These are phyloP conservation scores for Pipistrellus kuhlii DNA, from an alignment of 2,797 vertebrate genomes.

Conservation along the genomic window DNA sequence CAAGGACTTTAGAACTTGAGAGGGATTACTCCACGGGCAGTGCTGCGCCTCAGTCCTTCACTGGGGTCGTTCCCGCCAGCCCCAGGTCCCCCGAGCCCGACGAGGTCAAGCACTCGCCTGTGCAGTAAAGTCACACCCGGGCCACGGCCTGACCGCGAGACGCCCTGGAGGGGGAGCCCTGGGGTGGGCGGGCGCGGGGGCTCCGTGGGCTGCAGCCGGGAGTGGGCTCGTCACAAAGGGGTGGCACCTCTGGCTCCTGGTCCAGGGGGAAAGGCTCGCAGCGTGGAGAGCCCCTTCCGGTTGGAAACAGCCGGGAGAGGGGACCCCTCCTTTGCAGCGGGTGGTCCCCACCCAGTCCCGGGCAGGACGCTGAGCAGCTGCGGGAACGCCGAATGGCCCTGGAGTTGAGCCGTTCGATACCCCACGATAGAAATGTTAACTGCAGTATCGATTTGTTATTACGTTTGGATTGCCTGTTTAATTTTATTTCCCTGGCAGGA, in stretches of 20 bases:
- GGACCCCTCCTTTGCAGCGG: neutral
- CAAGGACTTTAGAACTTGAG: neutral
- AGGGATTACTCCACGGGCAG: neutral
- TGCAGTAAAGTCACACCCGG: neutral
- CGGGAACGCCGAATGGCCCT: slow-evolving; percentile 1
- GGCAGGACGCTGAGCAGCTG: neutral
- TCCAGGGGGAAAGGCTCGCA: neutral
- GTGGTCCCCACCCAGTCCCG: neutral
- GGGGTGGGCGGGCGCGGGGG: neutral
- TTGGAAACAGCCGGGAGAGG: slow-evolving; percentile 26
- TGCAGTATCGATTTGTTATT: slow-evolving; percentile 75
- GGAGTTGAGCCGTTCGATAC: slow-evolving; percentile 20
- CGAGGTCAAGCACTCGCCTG: neutral
- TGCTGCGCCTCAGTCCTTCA: neutral
- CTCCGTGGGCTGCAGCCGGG: neutral
- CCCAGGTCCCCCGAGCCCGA: neutral
- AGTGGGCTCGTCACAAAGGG: neutral
- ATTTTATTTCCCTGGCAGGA: slow-evolving; percentile 67
- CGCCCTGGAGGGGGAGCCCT: neutral
- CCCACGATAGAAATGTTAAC: slow-evolving; percentile 66
- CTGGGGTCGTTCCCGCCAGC: neutral
- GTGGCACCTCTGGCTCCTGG: neutral
- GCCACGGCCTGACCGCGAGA: neutral
- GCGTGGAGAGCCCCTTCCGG: neutral
- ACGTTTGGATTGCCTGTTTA: slow-evolving; percentile 79